Evolutionary conservation across 2,888 invertebrate genomes (phyloP).

Genomic region (Kryphioiulus occultus): DNA sequence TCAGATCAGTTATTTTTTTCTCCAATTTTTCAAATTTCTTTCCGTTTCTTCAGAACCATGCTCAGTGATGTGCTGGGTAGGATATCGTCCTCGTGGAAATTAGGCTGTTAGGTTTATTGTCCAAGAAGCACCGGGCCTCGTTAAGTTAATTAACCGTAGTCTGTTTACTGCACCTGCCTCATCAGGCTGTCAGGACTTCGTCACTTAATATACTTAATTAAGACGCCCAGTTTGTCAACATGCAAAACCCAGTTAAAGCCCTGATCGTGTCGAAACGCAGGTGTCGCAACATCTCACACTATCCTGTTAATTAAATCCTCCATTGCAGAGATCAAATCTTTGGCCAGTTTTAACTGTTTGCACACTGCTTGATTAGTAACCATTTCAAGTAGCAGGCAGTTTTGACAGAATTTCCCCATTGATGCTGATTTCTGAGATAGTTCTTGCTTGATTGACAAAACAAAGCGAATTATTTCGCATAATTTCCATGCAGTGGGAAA

Average conservation of each 20-base stretch:
- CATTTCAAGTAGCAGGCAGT: background rate
- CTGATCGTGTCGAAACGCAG: background rate
- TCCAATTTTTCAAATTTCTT: too few relatives aligned
- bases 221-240: background rate
- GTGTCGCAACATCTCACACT: background rate
- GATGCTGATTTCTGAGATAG: background rate
- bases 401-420: background rate
- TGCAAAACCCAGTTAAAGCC: background rate
- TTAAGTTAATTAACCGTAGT: background rate
- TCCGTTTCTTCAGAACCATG: background rate
- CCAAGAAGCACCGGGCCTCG: background rate
- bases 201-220: conserved; percentile 20
- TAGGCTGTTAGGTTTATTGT: background rate
- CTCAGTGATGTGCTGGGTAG: background rate
- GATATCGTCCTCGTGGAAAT: background rate
- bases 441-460: background rate
- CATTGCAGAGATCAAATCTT: background rate
- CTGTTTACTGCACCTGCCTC: background rate
- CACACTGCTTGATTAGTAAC: background rate
- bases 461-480: background rate
- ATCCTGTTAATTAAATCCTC: background rate
- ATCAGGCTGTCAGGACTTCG: background rate
- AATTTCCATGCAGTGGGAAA: background rate
- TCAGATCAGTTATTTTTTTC: too few relatives aligned
- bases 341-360: background rate